phyloP scores from a whole-genome alignment of 2,888 invertebrate genomes.

The Drosophila pegasa region DNA sequence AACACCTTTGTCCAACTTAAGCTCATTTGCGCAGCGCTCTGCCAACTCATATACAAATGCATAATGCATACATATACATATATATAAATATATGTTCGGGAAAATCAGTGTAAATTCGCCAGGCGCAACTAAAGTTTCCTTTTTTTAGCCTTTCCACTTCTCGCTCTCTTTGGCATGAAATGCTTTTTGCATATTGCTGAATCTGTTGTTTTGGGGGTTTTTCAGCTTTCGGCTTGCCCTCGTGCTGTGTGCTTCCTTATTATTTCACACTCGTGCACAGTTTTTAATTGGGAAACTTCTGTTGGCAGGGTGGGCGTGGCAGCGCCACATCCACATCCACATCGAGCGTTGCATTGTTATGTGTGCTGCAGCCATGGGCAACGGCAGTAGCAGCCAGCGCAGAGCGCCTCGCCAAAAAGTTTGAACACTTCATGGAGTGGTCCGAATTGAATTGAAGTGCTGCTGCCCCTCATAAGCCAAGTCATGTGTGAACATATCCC shows the following conservation, averaged over 20 bases:
- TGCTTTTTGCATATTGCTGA: slow-evolving; percentile 28
- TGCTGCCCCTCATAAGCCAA: slow-evolving; percentile 19
- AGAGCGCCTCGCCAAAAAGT: slow-evolving; percentile 26
- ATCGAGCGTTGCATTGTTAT: slow-evolving; percentile 51
- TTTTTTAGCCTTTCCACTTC: background rate
- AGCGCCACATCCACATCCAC: slow-evolving; percentile 1
- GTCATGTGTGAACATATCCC: slow-evolving; percentile 35
- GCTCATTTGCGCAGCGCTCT: slow-evolving; percentile 5
- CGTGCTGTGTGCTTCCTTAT: slow-evolving; percentile 38
- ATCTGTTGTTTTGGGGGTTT: slow-evolving; percentile 24
- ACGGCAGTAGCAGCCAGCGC: slow-evolving; percentile 5
- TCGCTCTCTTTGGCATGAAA: slow-evolving; percentile 1
- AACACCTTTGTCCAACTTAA: slow-evolving; percentile 9
- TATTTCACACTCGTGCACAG: slow-evolving; percentile 63
- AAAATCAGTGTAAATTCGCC: slow-evolving; percentile 12
- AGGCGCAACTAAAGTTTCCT: slow-evolving; percentile 1
- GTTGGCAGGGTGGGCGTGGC: slow-evolving; percentile 15
- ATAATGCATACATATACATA: background rate
- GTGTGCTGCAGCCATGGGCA: slow-evolving; percentile 30
- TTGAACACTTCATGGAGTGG: slow-evolving; percentile 16
- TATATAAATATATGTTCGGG: background rate
- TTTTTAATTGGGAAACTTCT: slow-evolving; percentile 77
- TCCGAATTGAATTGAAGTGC: slow-evolving; percentile 27
- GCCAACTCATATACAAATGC: background rate
- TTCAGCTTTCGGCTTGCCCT: slow-evolving; percentile 8